Evolutionary conservation across 2,113 vertebrate species (phyloP).

Genomic region (Pagrus major): DNA sequence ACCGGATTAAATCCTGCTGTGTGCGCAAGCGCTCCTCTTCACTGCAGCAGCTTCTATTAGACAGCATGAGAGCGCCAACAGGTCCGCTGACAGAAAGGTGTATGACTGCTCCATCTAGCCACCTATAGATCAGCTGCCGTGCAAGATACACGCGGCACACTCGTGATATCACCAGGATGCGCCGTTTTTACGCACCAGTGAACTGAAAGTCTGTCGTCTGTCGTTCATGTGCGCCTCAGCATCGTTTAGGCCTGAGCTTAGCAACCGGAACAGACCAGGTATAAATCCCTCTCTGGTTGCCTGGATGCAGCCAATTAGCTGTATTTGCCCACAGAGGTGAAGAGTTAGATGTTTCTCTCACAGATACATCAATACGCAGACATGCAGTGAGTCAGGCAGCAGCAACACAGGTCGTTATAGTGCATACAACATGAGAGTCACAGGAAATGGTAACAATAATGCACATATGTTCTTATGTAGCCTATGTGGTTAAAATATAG

Average conservation of each 20-base stretch:
- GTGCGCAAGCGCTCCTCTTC: slow-evolving; percentile 66
- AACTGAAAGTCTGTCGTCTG: neutral
- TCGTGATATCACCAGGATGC: slow-evolving; percentile 7
- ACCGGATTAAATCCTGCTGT: slow-evolving; percentile 24
- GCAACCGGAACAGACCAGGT: neutral
- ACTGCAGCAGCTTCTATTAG: slow-evolving; percentile 65
- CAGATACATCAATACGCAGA: neutral
- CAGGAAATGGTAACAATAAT: neutral
- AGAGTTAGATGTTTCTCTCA: slow-evolving; percentile 18
- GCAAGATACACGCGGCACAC: neutral
- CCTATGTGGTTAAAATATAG: too few relatives aligned
- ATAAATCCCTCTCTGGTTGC: slow-evolving; percentile 36
- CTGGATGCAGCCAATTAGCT: slow-evolving; percentile 33
- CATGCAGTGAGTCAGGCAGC: neutral
- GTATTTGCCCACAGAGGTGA: slow-evolving; percentile 51
- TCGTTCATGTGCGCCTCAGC: too few relatives aligned
- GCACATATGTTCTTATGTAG: neutral
- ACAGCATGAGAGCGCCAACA: slow-evolving; percentile 17
- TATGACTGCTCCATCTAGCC: neutral
- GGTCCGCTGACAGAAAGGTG: slow-evolving; percentile 21
- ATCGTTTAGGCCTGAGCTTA: too few relatives aligned
- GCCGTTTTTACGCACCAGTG: neutral
- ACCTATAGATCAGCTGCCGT: neutral
- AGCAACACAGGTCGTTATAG: neutral
- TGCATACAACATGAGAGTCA: too few relatives aligned